A percentile compares a stretch with the other conserved stretches of the same genome.
phyloP scores from a whole-genome alignment of 1,140 invertebrate genomes.

The Meloidogyne hapla region DNA sequence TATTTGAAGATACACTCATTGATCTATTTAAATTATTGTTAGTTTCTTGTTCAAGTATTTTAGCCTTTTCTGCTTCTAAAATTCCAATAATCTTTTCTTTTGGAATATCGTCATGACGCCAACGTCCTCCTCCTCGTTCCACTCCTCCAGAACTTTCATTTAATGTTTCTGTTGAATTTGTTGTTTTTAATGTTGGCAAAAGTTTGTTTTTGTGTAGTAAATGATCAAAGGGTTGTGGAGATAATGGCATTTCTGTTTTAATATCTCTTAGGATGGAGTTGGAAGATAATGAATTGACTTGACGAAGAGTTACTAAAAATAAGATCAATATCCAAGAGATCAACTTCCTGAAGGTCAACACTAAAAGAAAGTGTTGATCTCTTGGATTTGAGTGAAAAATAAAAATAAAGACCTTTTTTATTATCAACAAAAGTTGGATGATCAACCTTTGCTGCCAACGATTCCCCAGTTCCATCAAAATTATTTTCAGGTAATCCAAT shows the following conservation, averaged over 20 bases:
- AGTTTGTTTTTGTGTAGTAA: neutral
- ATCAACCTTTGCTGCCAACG: neutral
- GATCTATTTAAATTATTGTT: neutral
- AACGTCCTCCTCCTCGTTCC: constrained; percentile 71
- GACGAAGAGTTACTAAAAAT: neutral
- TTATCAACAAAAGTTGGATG: neutral
- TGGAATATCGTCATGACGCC: constrained; percentile 82
- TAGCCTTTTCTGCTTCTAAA: constrained; percentile 87
- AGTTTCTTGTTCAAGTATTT: neutral
- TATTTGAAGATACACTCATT: neutral
- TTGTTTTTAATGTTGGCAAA: too few relatives aligned
- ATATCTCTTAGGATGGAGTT: neutral
- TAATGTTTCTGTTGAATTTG: neutral
- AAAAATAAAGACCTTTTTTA: neutral
- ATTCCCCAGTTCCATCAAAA: neutral
- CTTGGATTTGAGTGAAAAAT: too few relatives aligned
- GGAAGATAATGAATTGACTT: neutral
- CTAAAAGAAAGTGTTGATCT: too few relatives aligned
- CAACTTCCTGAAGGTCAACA: too few relatives aligned
- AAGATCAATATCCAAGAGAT: too few relatives aligned
- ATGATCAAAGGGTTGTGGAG: neutral
- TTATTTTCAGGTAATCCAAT: constrained; percentile 36
- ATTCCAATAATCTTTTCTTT: constrained; percentile 94
- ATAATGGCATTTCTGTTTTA: neutral
- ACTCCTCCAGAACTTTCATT: neutral